phyloP scores from a whole-genome alignment of 2,888 invertebrate species.

The Fragum whitleyi region DNA sequence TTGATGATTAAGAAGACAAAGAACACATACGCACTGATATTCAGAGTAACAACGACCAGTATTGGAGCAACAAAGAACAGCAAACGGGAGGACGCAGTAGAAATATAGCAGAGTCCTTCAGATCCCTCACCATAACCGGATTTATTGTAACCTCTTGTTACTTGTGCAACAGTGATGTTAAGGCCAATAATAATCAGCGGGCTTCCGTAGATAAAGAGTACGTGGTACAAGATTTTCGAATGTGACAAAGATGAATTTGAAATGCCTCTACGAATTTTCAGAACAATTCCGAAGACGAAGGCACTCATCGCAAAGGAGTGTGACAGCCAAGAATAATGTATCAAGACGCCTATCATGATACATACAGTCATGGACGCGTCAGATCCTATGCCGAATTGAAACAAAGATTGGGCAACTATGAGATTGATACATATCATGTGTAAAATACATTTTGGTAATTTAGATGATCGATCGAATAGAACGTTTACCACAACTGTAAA shows the following conservation, averaged over 20 bases:
- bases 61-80: background rate
- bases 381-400: background rate
- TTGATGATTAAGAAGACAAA: background rate
- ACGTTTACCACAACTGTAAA: background rate
- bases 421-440: slow-evolving; percentile 4
- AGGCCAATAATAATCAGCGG: background rate
- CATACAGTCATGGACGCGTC: background rate
- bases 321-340: background rate
- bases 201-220: background rate
- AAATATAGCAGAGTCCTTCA: background rate
- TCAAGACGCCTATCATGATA: background rate
- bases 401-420: background rate
- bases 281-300: background rate
- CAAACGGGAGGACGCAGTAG: background rate
- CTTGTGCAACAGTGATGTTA: background rate
- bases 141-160: background rate
- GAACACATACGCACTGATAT: background rate
- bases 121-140: background rate
- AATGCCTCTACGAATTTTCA: background rate
- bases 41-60: background rate
- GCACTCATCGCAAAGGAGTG: slow-evolving; percentile 3
- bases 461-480: background rate
- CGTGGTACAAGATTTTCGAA: background rate
- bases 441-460: background rate
- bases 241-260: slow-evolving; percentile 1